Percentiles rank a stretch among this genome's conserved stretches.
phyloP scores from a whole-genome alignment of 2,888 invertebrate genomes.

The Serrognathus titanus region DNA sequence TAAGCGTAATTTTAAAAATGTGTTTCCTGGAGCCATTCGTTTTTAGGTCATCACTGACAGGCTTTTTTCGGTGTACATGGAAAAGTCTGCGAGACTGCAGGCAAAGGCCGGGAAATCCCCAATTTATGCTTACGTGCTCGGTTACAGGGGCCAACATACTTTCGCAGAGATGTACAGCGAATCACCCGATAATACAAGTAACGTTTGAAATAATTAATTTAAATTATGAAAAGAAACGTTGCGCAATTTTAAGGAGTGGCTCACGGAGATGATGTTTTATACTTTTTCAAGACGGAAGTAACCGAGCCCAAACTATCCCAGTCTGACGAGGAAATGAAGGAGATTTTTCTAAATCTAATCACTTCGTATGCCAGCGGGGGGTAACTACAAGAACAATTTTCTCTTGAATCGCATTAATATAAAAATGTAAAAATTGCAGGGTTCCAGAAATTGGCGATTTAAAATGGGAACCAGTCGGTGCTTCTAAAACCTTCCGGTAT shows the following conservation, averaged over 20 bases:
- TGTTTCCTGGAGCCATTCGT: background rate
- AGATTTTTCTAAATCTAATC: constrained; percentile 6
- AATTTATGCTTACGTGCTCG: constrained; percentile 53
- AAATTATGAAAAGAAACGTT: background rate
- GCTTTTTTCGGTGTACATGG: constrained; percentile 55
- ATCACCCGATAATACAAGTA: background rate
- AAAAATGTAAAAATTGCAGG: constrained; percentile 2
- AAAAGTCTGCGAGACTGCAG: constrained; percentile 56
- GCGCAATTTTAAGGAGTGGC: constrained; percentile 1
- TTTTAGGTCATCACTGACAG: constrained; percentile 59
- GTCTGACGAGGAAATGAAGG: constrained; percentile 14
- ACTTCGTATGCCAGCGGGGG: constrained; percentile 7
- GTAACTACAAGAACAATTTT: background rate
- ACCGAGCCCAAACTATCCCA: constrained; percentile 8
- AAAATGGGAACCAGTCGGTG: constrained; percentile 8
- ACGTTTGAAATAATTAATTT: background rate
- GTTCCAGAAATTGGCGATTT: constrained; percentile 3
- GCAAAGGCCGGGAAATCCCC: constrained; percentile 55
- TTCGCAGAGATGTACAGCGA: background rate
- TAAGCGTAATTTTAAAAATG: too few species aligned
- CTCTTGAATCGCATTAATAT: background rate
- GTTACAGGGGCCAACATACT: constrained; percentile 5
- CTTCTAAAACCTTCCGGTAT: constrained; percentile 1
- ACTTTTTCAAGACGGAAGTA: constrained; percentile 6
- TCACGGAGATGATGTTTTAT: constrained; percentile 15